phyloP scores from a whole-genome alignment of 1,140 invertebrate genomes.

The Drosophila nannoptera region DNA sequence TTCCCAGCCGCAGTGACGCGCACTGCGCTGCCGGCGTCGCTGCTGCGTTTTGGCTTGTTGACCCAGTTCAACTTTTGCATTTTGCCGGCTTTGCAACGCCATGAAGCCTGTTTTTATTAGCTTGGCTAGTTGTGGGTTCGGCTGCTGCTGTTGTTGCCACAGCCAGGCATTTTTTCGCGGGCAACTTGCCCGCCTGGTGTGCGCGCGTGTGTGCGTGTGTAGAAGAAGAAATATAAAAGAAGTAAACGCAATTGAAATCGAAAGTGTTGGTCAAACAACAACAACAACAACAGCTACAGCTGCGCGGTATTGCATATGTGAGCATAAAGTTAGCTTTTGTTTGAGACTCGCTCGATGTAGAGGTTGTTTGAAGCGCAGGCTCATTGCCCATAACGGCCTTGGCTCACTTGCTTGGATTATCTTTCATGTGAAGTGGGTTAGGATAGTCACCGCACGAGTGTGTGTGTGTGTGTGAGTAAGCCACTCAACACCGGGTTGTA shows the following conservation, averaged over 20 bases:
- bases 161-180: conserved; percentile 58
- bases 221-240: conserved; percentile 40
- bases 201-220: conserved; percentile 21
- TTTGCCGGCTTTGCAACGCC: conserved; percentile 67
- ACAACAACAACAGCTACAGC: conserved; percentile 22
- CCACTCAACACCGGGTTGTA: conserved; percentile 8
- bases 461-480: background rate
- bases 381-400: conserved; percentile 36
- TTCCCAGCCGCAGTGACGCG: conserved; percentile 28
- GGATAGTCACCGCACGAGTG: conserved; percentile 5
- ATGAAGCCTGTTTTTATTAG: conserved; percentile 74
- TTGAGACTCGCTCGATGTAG: conserved; percentile 9
- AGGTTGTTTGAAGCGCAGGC: conserved; percentile 39
- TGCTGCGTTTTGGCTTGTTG: conserved; percentile 75
- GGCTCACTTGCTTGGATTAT: conserved; percentile 40
- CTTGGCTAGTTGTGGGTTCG: conserved; percentile 54
- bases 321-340: conserved; percentile 30
- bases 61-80: conserved; percentile 78
- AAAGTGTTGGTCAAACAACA: conserved; percentile 62
- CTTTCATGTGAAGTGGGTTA: conserved; percentile 36
- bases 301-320: conserved; percentile 25
- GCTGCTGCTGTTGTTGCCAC: conserved; percentile 18
- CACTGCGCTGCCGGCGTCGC: conserved; percentile 29
- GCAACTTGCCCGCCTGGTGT: conserved; percentile 38
- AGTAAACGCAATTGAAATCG: conserved; percentile 72